Conservation (phyloP, 92 coral and sea anemone genomes). For the Porites evermanni region DNA sequence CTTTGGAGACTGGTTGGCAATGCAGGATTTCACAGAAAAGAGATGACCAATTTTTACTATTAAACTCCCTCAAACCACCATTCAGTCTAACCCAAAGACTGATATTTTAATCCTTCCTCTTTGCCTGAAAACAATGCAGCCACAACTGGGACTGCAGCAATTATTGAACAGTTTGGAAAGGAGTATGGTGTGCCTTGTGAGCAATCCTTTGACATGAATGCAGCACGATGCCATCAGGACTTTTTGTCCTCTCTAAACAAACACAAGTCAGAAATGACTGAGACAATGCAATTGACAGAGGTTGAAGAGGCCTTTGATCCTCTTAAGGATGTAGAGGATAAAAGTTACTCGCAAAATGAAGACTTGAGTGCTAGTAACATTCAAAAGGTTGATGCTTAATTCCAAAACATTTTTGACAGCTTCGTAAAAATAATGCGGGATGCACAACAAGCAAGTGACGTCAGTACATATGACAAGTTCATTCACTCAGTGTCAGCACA, state of each 20-base stretch:
- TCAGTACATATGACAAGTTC: neutral
- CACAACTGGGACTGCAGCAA: slow-evolving; percentile 52
- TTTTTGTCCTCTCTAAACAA: slow-evolving; percentile 30
- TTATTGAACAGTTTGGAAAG: slow-evolving; percentile 63
- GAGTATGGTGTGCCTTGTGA: slow-evolving; percentile 43
- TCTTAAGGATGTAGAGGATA: neutral
- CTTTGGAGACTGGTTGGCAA: neutral
- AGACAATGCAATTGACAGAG: neutral
- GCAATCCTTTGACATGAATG: slow-evolving; percentile 45
- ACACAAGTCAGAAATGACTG: slow-evolving; percentile 43
- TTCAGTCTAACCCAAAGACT: neutral
- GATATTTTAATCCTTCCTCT: slow-evolving; percentile 58
- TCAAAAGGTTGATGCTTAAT: slow-evolving; percentile 58
- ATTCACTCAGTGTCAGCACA: neutral
- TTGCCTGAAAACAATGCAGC: slow-evolving; percentile 55
- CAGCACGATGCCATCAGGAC: slow-evolving; percentile 43
- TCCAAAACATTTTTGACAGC: slow-evolving; percentile 48
- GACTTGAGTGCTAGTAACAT: neutral
- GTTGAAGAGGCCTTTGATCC: slow-evolving; percentile 28
- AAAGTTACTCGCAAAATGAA: neutral
- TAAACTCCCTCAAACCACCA: too few species aligned
- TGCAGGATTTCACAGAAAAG: neutral
- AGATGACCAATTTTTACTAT: neutral
- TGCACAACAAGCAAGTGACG: slow-evolving; percentile 10
- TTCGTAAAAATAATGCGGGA: slow-evolving; percentile 59